These are phyloP conservation scores for Strix aluco DNA, from an alignment of 2,113 vertebrate genomes.

Conservation along the genomic window DNA sequence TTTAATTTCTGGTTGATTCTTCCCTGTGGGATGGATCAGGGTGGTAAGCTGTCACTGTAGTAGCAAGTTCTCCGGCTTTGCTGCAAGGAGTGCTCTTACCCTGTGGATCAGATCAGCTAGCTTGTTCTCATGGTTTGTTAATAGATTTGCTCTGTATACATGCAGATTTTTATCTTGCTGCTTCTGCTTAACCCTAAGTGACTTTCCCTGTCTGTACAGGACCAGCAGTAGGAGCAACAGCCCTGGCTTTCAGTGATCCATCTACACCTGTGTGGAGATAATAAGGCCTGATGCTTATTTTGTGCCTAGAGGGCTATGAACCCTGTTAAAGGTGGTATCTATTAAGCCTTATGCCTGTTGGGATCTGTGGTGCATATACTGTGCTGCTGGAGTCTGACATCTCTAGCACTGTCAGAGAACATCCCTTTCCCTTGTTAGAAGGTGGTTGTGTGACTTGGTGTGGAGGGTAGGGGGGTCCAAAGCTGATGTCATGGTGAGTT, in stretches of 20 bases:
- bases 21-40: not conserved
- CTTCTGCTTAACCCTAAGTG: not conserved
- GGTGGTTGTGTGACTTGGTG: not conserved
- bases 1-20: not conserved
- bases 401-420: not conserved
- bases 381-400: not conserved
- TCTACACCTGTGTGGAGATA: not conserved
- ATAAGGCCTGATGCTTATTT: not conserved
- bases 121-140: not conserved
- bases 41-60: not conserved
- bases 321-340: not conserved
- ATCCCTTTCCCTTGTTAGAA: not conserved
- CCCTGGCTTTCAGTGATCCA: not conserved
- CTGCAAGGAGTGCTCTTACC: not conserved
- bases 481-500: not conserved
- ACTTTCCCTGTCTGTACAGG: not conserved
- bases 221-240: not conserved
- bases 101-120: not conserved
- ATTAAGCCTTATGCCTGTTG: not conserved
- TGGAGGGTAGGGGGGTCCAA: not conserved
- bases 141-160: not conserved
- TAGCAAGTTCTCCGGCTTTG: not conserved
- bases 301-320: not conserved
- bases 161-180: not conserved
- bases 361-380: not conserved